Conservation (phyloP, 2,113 vertebrate genomes). For the Phocoena phocoena region DNA sequence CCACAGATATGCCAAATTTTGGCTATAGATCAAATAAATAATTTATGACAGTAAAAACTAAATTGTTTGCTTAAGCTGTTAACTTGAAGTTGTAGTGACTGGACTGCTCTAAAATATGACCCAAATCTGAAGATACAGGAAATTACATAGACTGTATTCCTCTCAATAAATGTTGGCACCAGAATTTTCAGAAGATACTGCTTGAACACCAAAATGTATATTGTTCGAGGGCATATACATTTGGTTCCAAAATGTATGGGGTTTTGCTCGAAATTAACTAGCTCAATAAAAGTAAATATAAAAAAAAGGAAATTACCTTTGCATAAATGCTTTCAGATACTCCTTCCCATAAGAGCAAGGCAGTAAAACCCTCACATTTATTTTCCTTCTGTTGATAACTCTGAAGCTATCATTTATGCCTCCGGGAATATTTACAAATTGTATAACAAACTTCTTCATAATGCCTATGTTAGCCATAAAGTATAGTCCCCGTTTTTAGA, state of each 20-base stretch:
- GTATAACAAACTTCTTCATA: neutral
- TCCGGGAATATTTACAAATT: neutral
- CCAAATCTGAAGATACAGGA: neutral
- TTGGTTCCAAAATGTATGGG: neutral
- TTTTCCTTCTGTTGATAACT: slow-evolving; percentile 21
- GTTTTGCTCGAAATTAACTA: slow-evolving; percentile 28
- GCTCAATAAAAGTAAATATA: slow-evolving; percentile 35
- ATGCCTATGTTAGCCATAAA: neutral
- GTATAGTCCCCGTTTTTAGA: neutral
- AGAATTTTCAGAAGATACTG: neutral
- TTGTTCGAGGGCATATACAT: neutral
- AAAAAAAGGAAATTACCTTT: slow-evolving; percentile 22
- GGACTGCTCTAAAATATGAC: neutral
- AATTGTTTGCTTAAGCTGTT: neutral
- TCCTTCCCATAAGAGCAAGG: neutral
- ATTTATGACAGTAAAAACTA: neutral
- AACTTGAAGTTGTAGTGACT: neutral
- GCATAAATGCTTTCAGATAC: neutral
- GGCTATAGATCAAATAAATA: neutral
- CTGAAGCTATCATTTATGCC: neutral
- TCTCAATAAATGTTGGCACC: neutral
- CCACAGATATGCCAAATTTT: neutral
- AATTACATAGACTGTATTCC: neutral
- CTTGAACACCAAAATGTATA: neutral
- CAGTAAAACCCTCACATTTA: slow-evolving; percentile 41